Evolutionary conservation across 2,113 vertebrate genomes (phyloP).

Genomic region (Mormyrus lacerda): DNA sequence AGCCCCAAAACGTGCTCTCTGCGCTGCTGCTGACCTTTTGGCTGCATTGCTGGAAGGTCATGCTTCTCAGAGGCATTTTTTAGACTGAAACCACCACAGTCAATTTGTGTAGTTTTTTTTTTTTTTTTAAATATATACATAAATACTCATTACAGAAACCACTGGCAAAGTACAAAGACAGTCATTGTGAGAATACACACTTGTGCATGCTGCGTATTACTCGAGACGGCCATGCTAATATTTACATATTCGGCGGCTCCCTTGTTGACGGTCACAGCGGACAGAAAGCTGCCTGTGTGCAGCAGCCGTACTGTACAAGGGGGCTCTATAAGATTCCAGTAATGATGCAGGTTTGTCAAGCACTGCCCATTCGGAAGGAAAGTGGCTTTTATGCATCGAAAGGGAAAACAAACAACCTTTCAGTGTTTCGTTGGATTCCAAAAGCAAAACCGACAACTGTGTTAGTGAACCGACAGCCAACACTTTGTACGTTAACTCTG

Average conservation of each 20-base stretch:
- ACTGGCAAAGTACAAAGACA: not conserved
- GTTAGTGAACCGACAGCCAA: not conserved
- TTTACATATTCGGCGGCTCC: constrained; percentile 25
- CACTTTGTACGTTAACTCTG: not conserved
- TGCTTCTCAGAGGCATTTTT: not conserved
- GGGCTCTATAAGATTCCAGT: constrained; percentile 31
- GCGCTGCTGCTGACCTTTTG: not conserved
- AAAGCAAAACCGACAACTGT: not conserved
- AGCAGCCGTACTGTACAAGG: constrained; percentile 25
- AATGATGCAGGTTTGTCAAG: constrained; percentile 29
- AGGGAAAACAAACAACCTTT: constrained; percentile 3
- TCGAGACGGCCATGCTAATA: constrained; percentile 30
- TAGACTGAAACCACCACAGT: not conserved
- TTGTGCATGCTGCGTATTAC: not conserved
- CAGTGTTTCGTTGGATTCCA: not conserved
- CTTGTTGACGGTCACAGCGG: not conserved
- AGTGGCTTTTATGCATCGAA: not conserved
- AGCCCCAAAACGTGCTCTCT: not conserved
- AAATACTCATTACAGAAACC: not conserved
- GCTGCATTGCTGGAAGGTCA: not conserved
- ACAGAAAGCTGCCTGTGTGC: constrained; percentile 32
- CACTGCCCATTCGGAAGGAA: constrained; percentile 5
- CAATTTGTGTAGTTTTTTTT: not conserved
- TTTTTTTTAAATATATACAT: not conserved
- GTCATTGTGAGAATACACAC: constrained; percentile 6